phyloP scores from a whole-genome alignment of 2,888 invertebrate species.

The Syritta pipiens region DNA sequence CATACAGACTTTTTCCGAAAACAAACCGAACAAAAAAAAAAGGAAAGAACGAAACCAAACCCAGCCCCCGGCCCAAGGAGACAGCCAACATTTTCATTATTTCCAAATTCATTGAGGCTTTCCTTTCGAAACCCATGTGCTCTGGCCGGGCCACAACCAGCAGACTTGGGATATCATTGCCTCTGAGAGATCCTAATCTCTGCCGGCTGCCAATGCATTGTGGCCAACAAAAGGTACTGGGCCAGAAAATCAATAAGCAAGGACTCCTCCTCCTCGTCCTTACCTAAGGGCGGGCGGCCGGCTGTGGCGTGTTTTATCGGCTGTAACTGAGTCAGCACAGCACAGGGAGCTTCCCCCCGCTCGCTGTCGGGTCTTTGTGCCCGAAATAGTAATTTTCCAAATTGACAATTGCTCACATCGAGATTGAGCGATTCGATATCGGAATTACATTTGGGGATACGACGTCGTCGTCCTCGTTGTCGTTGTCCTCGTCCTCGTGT shows the following conservation, averaged over 20 bases:
- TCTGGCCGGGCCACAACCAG: background rate
- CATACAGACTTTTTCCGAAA: constrained; percentile 14
- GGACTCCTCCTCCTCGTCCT: too few species aligned
- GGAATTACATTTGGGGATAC: constrained; percentile 2
- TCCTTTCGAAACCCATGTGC: constrained; percentile 23
- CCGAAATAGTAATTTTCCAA: constrained; percentile 45
- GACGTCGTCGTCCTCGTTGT: background rate
- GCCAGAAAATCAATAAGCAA: constrained; percentile 47
- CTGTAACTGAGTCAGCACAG: constrained; percentile 47
- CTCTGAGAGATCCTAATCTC: constrained; percentile 28
- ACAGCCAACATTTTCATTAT: constrained; percentile 32
- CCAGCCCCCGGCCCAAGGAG: background rate
- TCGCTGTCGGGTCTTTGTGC: constrained; percentile 7
- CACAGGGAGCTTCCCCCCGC: background rate
- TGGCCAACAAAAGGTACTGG: constrained; percentile 14
- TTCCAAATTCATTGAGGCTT: constrained; percentile 45
- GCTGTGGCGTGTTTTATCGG: constrained; percentile 25
- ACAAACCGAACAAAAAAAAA: constrained; percentile 1
- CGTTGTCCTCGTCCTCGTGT: background rate
- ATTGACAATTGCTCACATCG: constrained; percentile 46
- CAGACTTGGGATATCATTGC: constrained; percentile 13
- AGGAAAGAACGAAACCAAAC: too few species aligned
- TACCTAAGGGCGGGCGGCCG: constrained; percentile 22
- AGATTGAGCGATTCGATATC: constrained; percentile 38
- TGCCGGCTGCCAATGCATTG: constrained; percentile 31